Percentiles rank a stretch among this genome's conserved stretches.
Conservation (phyloP, 2,888 invertebrate species). For the Acholoe squamosa region DNA sequence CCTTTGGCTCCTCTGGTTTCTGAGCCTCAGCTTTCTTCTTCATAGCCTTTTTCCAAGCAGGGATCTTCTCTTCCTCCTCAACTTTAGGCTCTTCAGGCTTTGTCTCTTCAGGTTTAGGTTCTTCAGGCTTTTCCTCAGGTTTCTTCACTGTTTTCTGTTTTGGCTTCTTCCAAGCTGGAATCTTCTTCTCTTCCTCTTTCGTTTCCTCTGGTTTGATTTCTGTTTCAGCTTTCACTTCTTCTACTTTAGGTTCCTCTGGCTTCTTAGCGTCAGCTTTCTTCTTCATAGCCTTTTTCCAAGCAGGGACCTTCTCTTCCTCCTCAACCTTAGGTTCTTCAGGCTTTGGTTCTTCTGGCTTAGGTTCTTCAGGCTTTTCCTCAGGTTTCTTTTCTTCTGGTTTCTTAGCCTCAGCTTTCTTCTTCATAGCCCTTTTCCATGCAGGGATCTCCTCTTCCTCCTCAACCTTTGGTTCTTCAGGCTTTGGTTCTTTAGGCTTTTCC, state of each 20-base stretch:
- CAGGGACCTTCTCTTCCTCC: slow-evolving; percentile 31
- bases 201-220: slow-evolving; percentile 57
- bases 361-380: slow-evolving; percentile 76
- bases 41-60: not conserved
- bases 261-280: slow-evolving; percentile 38
- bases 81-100: slow-evolving; percentile 12
- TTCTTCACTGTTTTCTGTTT: slow-evolving; percentile 24
- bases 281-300: slow-evolving; percentile 27
- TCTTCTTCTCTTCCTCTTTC: slow-evolving; percentile 42
- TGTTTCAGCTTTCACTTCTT: not conserved
- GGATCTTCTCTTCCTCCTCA: slow-evolving; percentile 40
- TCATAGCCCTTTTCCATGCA: not conserved
- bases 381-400: slow-evolving; percentile 86
- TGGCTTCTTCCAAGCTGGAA: slow-evolving; percentile 4
- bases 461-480: slow-evolving; percentile 6
- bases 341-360: slow-evolving; percentile 46
- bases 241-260: not conserved
- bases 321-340: slow-evolving; percentile 23
- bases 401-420: slow-evolving; percentile 71
- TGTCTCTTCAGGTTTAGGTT: slow-evolving; percentile 33
- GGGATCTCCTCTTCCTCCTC: not conserved
- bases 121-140: slow-evolving; percentile 31
- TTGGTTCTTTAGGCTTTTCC: slow-evolving; percentile 76
- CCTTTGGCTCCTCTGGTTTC: slow-evolving; percentile 23
- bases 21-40: not conserved